Evolutionary conservation across 1,140 invertebrate genomes (phyloP), one percentile per base, ranked within the genome.

Genomic region (Halyomorpha halys): DNA sequence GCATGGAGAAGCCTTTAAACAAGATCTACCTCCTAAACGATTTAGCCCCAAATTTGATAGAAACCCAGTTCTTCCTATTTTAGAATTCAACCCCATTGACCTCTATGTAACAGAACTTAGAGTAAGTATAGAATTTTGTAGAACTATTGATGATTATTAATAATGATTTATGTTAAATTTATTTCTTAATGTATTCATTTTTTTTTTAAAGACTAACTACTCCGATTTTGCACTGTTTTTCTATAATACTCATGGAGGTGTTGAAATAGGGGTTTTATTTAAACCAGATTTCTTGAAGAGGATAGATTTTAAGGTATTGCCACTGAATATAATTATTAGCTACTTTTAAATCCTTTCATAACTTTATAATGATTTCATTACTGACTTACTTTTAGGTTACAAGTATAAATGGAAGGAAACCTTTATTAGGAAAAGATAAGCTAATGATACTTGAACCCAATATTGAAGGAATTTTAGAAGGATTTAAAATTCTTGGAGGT

Each of bases 191-290:
- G 14, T 66, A 14, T 56, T 59, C 44, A 30, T 61, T 59, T 44
- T 68, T 63, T 44, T 61, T 66, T 81, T 80, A 45, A 69, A 91
- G 87, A 77, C 78, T 61, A 80, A 81, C 61, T 96, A 89, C 74
- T 80, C 79, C 5, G 82, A 92, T 34, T 84, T 84, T 70, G 91
- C 89, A 1, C 72, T 92, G 30, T 96, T 97, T 74, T 94, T 97
- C 73, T 83, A 94, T 73, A 89, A 97, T 74, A 76, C 78, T 0
- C 91, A 86, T 77, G 92, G 92, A 21, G 91, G 91, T 27, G 79
- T 81, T 65, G 75, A 83, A 11, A 86, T 97, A 67, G 89, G 82
- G 11, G 85, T 95, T 60, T 73, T 94, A 16, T 88, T 92, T 80
- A 91, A 87, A 73, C 89, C 90, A 9, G 72, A 78, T 59, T 76